Conservation (phyloP, 2,113 vertebrate species). For the Nematolebias whitei region DNA sequence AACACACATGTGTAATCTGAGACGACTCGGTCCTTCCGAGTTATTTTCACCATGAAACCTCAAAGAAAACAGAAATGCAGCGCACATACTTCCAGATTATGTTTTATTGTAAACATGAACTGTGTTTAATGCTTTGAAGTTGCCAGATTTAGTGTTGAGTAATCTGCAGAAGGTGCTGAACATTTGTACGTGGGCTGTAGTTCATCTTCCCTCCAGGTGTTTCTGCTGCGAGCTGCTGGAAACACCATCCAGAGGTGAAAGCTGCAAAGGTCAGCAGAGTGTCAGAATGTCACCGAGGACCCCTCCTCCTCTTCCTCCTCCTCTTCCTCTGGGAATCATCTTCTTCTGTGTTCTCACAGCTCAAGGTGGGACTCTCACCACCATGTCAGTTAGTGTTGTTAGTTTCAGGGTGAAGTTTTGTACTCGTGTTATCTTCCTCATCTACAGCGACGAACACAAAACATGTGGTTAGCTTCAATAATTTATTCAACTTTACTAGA, state of each 20-base stretch:
- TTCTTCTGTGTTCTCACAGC: constrained; percentile 44
- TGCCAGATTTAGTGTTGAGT: background rate
- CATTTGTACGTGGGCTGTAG: background rate
- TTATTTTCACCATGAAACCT: constrained; percentile 33
- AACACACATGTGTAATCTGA: constrained; percentile 80
- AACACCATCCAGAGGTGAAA: no score
- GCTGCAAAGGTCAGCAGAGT: constrained; percentile 31
- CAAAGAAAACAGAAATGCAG: constrained; percentile 21
- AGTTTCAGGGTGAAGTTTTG: no score
- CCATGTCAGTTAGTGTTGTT: background rate
- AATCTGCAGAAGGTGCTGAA: background rate
- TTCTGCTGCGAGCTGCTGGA: no score
- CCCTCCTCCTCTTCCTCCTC: constrained; percentile 58
- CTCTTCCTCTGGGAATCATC: constrained; percentile 65
- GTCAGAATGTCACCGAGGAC: constrained; percentile 68
- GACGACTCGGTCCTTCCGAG: constrained; percentile 36
- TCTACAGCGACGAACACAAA: no score
- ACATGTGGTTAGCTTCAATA: no score
- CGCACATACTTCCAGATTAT: background rate
- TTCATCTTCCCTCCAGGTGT: constrained; percentile 16
- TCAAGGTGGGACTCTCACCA: constrained; percentile 66
- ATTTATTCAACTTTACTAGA: no score
- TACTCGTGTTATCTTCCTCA: no score
- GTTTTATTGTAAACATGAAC: background rate
- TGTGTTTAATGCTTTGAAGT: constrained; percentile 1